These are phyloP conservation scores for Percopsis transmontana DNA, from an alignment of 2,113 vertebrate genomes.

Conservation along the genomic window DNA sequence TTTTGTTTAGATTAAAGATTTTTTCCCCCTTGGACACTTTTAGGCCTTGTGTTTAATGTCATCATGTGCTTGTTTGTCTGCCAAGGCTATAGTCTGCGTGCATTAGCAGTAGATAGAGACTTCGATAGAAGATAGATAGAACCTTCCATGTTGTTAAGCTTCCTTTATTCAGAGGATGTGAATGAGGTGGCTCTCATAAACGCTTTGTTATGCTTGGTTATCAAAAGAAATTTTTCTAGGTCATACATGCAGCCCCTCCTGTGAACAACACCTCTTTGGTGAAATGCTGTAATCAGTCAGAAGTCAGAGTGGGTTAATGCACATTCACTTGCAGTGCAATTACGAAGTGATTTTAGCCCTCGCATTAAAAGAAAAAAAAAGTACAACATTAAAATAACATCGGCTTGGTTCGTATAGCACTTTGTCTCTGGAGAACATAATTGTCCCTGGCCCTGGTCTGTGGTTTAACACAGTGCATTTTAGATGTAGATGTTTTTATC, in stretches of 20 bases:
- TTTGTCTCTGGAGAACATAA: too few species aligned
- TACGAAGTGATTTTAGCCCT: constrained; percentile 13
- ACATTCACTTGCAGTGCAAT: constrained; percentile 24
- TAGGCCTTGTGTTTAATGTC: constrained; percentile 5
- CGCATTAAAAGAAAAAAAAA: background rate
- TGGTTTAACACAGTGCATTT: too few species aligned
- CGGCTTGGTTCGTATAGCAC: too few species aligned
- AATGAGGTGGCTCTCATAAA: constrained; percentile 36
- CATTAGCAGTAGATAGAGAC: constrained; percentile 20
- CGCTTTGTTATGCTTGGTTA: constrained; percentile 51
- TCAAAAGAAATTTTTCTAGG: constrained; percentile 73
- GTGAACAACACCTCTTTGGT: constrained; percentile 47
- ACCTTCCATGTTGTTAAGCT: constrained; percentile 31
- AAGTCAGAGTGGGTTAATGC: constrained; percentile 29
- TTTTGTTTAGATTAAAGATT: background rate
- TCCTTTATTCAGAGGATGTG: constrained; percentile 31
- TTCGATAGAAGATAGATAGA: constrained; percentile 7
- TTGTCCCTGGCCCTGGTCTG: too few species aligned
- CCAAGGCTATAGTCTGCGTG: constrained; percentile 7
- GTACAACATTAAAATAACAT: too few species aligned
- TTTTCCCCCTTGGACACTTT: too few species aligned
- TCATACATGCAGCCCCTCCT: constrained; percentile 61
- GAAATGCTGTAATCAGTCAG: constrained; percentile 34
- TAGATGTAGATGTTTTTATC: too few species aligned
- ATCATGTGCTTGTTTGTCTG: background rate